Percentiles rank a stretch among this genome's conserved stretches.
These are phyloP conservation scores for Labeo calbasu DNA, from an alignment of 2,797 vertebrate genomes.

Conservation along the genomic window DNA sequence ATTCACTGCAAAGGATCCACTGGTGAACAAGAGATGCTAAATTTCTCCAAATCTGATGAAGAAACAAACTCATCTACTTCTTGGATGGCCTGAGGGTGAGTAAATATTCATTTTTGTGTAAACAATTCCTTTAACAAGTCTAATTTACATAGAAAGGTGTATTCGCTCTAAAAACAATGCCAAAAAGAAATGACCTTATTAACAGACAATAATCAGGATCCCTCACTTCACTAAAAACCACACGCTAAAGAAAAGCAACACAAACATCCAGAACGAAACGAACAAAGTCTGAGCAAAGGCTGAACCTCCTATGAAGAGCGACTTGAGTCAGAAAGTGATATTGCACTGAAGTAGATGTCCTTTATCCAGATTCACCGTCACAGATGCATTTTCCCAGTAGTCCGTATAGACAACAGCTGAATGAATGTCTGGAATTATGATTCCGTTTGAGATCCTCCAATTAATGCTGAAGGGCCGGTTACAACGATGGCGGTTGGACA, in stretches of 20 bases:
- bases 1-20: neutral
- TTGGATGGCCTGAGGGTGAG: neutral
- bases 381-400: constrained; percentile 37
- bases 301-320: constrained; percentile 48
- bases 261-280: neutral
- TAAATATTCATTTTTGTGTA: neutral
- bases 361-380: constrained; percentile 42
- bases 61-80: neutral
- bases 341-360: constrained; percentile 63
- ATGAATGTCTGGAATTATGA: constrained; percentile 47
- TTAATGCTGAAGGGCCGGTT: constrained; percentile 54
- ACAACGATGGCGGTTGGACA: constrained; percentile 51
- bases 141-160: neutral
- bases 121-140: neutral
- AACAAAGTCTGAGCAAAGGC: neutral
- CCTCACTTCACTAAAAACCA: neutral
- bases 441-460: constrained; percentile 54
- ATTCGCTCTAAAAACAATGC: neutral
- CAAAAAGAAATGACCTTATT: neutral
- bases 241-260: constrained; percentile 12
- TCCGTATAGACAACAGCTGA: constrained; percentile 50
- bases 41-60: neutral
- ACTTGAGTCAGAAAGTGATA: constrained; percentile 49
- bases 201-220: constrained; percentile 3
- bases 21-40: neutral